Evolutionary conservation across 30 jellyfish, hydroid and myxozoan genomes (phyloP).

Genomic region (Chrysaora quinquecirrha): DNA sequence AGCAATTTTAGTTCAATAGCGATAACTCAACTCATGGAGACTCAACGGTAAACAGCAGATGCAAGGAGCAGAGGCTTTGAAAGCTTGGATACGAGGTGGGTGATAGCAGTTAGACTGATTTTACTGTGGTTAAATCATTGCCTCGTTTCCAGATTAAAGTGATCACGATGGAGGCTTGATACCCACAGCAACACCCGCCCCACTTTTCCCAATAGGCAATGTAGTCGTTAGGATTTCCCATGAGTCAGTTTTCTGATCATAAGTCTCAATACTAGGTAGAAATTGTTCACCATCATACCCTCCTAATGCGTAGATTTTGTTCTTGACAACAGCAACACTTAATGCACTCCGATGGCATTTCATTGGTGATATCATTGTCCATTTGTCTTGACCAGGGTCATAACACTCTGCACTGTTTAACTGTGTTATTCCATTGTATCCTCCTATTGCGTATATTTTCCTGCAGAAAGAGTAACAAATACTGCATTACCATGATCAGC

Average conservation of each 20-base stretch:
- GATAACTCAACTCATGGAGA: too few species aligned
- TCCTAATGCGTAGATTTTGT: slow-evolving; percentile 83
- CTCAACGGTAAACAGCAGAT: too few species aligned
- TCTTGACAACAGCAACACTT: slow-evolving; percentile 77
- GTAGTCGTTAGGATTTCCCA: slow-evolving; percentile 62
- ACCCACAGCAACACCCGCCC: slow-evolving; percentile 98
- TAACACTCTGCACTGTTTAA: slow-evolving; percentile 94
- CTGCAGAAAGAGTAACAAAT: slow-evolving; percentile 66
- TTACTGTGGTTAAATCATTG: too few species aligned
- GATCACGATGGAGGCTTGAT: slow-evolving; percentile 64
- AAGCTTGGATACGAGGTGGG: neutral
- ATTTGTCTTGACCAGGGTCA: slow-evolving; percentile 72
- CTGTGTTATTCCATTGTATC: slow-evolving; percentile 96
- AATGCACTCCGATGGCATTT: slow-evolving; percentile 89
- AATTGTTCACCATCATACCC: slow-evolving; percentile 91
- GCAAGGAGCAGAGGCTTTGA: neutral
- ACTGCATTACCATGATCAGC: too few species aligned
- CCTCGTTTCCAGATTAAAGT: too few species aligned
- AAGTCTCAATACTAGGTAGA: slow-evolving; percentile 75
- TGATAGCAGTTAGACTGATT: neutral
- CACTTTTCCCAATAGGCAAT: slow-evolving; percentile 84
- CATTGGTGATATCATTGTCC: slow-evolving; percentile 93
- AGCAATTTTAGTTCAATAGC: too few species aligned
- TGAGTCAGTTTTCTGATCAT: slow-evolving; percentile 56
- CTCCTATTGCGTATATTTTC: slow-evolving; percentile 92